A percentile compares a stretch with the other conserved stretches of the same genome.
Evolutionary conservation across 1,140 invertebrate genomes (phyloP).

Genomic region (Drosophila kanapiae): DNA sequence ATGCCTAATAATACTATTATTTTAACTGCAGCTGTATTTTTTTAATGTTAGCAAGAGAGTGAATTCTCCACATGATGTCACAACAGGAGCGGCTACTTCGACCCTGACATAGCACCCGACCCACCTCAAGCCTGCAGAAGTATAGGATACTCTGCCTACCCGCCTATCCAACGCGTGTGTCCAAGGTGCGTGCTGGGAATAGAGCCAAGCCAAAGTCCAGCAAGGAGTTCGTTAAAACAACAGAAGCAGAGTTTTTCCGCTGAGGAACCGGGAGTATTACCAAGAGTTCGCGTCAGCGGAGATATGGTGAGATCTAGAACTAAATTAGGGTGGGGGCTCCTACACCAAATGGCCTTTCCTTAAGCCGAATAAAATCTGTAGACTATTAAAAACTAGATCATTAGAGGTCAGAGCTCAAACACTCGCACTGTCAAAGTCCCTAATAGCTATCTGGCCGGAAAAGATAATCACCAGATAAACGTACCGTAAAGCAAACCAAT

Average conservation of each 20-base stretch:
- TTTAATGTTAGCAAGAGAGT: not conserved
- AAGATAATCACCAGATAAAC: too few relatives aligned
- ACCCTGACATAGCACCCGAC: not conserved
- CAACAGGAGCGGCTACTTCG: conserved; percentile 11
- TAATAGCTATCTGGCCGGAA: too few relatives aligned
- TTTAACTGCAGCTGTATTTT: not conserved
- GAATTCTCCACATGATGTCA: conserved; percentile 23
- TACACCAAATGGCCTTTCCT: not conserved
- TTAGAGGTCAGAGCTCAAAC: too few relatives aligned
- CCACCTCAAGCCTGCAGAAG: not conserved
- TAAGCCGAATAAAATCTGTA: not conserved
- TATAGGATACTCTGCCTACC: conserved; percentile 3
- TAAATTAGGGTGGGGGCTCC: not conserved
- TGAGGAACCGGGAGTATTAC: not conserved
- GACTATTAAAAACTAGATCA: too few relatives aligned
- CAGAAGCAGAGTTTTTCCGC: not conserved
- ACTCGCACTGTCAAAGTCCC: too few relatives aligned
- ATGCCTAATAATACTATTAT: not conserved
- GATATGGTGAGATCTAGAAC: not conserved
- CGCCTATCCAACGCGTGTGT: not conserved
- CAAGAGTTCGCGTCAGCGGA: not conserved
- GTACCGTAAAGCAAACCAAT: too few relatives aligned
- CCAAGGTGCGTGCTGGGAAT: conserved; percentile 17
- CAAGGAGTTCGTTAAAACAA: not conserved
- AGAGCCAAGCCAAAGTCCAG: not conserved